Evolutionary conservation across 2,888 invertebrate genomes (phyloP), one percentile per base, ranked within the genome.

Genomic region (Phyto melanocephala): DNA sequence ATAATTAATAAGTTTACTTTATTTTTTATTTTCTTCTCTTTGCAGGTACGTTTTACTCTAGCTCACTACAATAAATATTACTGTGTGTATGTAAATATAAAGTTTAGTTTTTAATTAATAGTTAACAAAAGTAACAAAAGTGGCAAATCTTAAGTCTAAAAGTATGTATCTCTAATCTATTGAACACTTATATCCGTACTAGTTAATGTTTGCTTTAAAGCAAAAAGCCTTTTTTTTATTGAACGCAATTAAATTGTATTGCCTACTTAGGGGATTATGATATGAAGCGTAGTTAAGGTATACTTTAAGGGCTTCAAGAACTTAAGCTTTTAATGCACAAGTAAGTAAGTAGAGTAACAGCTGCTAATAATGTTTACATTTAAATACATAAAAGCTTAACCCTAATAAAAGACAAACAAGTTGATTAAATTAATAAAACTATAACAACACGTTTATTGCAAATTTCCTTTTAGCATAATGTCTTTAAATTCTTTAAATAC

Each of bases 241-340:
- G 33, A 56, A 58, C 24, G 24, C n/a, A n/a, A 47, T 24, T 11
- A 37, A 62, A 72, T 45, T 72, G 33, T 47, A 68, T 63, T 68
- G 78, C 68, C 81, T 78, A 77, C 81, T 58, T 81, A 68, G 60
- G 72, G 78, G 81, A 56, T 74, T 71, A 75, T n/a, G 17, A 17
- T 74, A 60, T 56, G 45, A 37, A 52, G 13, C 60, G 35, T 52
- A 60, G 24, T 42, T 45, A 37, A 52, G 47, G 67, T 37, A 72
- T 74, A 74, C 60, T 74, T 74, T 62, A n/a, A 47, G 42, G 76
- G 52, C 47, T 70, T 68, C 68, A 22, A 5, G 24, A 7, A 35
- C 3, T 63, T 35, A 45, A 28, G 54, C 15, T 54, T 63, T 15
- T 13, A 50, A 50, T 50, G 24, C 58, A 11, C 7, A 56, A 13